Conservation (phyloP, 2,888 invertebrate species). For the Pachydiplax longipennis region DNA sequence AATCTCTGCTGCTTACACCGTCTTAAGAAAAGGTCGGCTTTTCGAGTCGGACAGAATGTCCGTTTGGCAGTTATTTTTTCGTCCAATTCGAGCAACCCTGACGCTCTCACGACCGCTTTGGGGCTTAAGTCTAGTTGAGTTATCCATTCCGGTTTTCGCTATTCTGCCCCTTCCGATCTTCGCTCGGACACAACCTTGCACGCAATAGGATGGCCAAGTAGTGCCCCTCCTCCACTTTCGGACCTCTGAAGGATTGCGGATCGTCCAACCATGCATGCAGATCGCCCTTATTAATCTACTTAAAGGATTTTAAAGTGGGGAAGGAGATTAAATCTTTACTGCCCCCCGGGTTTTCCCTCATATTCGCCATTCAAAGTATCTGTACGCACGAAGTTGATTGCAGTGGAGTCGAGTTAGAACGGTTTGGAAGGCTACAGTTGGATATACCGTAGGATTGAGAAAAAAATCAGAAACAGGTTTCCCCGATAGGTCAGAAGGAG, state of each 20-base stretch:
- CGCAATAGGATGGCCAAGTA: conserved; percentile 21
- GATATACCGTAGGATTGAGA: too few species aligned
- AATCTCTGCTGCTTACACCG: too few species aligned
- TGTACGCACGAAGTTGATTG: not conserved
- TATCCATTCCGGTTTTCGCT: conserved; percentile 38
- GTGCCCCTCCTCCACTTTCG: not conserved
- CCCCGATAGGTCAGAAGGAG: too few species aligned
- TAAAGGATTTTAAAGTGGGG: not conserved
- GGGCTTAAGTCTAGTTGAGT: not conserved
- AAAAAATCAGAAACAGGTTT: too few species aligned
- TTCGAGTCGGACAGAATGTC: too few species aligned
- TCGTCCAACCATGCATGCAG: not conserved
- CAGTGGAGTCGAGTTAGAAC: too few species aligned
- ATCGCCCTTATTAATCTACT: not conserved
- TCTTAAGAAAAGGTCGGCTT: too few species aligned
- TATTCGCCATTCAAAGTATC: not conserved
- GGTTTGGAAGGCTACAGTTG: too few species aligned
- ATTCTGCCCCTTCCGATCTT: not conserved
- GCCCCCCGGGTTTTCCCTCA: not conserved
- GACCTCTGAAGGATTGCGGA: not conserved
- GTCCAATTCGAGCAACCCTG: too few species aligned
- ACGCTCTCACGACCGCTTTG: not conserved
- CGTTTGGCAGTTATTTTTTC: too few species aligned
- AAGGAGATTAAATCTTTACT: not conserved
- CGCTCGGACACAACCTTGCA: conserved; percentile 29